These are phyloP conservation scores for Petrophora chlorosata DNA, from an alignment of 2,888 invertebrate genomes.

Conservation along the genomic window DNA sequence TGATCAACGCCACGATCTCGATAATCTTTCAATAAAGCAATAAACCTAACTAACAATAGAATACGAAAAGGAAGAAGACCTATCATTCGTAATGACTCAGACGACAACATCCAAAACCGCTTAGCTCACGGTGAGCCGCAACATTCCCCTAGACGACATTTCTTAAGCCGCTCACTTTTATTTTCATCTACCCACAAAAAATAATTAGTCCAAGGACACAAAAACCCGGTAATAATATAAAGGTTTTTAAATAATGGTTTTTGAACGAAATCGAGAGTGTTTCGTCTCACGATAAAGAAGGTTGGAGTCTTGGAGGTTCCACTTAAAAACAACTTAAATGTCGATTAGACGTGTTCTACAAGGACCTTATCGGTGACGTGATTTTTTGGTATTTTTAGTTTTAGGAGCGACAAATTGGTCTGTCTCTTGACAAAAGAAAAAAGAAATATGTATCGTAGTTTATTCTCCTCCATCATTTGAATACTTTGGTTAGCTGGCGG, in stretches of 20 bases:
- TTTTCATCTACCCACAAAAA: conserved; percentile 35
- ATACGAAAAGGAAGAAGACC: neutral
- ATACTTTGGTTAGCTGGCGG: neutral
- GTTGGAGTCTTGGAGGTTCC: conserved; percentile 39
- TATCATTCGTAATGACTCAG: neutral
- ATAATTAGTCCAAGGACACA: conserved; percentile 23
- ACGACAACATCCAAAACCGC: conserved; percentile 5
- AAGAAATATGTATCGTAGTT: no score
- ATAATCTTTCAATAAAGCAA: no score
- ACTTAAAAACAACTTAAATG: conserved; percentile 48
- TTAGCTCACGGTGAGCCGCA: conserved; percentile 8
- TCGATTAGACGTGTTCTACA: conserved; percentile 35
- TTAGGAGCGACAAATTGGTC: conserved; percentile 5
- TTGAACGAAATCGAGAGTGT: conserved; percentile 45
- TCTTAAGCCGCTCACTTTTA: conserved; percentile 14
- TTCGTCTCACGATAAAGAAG: conserved; percentile 35
- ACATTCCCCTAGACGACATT: conserved; percentile 22
- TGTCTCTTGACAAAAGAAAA: neutral
- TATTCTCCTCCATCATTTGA: neutral
- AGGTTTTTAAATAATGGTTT: conserved; percentile 31
- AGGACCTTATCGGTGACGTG: conserved; percentile 39
- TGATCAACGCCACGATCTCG: no score
- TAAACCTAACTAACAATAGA: no score
- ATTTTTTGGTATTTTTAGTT: conserved; percentile 9
- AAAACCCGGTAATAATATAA: conserved; percentile 15